Evolutionary conservation across 1,140 invertebrate genomes (phyloP).

Genomic region (Tetramorium alpestre): DNA sequence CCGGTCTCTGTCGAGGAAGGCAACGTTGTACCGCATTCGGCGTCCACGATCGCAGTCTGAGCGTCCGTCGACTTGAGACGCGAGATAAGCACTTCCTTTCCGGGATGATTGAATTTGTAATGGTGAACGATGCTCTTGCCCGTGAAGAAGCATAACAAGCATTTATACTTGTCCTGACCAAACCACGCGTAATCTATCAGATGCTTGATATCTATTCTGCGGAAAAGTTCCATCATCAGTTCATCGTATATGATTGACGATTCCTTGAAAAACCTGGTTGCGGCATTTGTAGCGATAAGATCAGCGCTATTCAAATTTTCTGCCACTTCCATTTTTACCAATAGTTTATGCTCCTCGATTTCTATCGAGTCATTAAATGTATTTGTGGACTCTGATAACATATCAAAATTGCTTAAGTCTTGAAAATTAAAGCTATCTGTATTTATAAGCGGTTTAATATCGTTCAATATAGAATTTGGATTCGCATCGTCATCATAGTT

Average conservation of each 20-base stretch:
- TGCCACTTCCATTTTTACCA: not conserved
- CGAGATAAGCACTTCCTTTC: constrained; percentile 88
- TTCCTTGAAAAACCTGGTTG: not conserved
- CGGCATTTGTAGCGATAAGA: not conserved
- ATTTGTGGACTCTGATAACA: not conserved
- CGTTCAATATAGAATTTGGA: not conserved
- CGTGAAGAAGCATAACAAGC: constrained; percentile 87
- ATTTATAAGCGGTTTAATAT: not conserved
- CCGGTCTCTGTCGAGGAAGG: constrained; percentile 61
- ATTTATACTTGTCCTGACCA: constrained; percentile 84
- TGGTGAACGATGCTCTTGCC: constrained; percentile 89
- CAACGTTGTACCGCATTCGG: constrained; percentile 62
- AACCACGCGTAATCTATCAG: constrained; percentile 78
- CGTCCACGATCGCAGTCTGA: constrained; percentile 82
- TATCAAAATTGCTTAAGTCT: not conserved
- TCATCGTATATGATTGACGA: constrained; percentile 10
- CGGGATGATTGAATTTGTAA: constrained; percentile 88
- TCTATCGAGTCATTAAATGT: not conserved
- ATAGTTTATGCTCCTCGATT: not conserved
- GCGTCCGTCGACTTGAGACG: constrained; percentile 86
- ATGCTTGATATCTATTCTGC: constrained; percentile 3
- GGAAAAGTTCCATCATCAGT: constrained; percentile 27
- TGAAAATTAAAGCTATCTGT: not conserved
- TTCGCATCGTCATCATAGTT: not conserved
- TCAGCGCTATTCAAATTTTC: not conserved